Base-by-base conservation (phyloP, 1,140 invertebrate species). In the Cyclina sinensis region DNA sequence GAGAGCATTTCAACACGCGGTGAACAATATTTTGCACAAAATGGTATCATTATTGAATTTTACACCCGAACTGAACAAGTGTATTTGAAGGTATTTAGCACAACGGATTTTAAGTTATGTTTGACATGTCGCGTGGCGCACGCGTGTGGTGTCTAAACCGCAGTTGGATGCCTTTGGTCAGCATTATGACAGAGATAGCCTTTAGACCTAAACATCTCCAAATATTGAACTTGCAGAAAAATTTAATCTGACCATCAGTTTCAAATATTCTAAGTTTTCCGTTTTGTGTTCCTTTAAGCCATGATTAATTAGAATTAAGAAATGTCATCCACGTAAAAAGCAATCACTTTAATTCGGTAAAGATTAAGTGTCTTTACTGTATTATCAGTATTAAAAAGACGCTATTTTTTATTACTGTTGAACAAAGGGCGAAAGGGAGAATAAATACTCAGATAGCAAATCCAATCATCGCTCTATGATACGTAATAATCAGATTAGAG, bases 91-190 rank as follows among this genome's bases (percentile, higher is more conserved):
- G 70, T 76, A 54, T 79, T 76, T 86, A 62, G 73, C 51, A 37
- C 43, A 46, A 32, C 24, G 37, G 39, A 39, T 43, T 39, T 48
- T 0, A 1, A 51, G 59, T 21, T 21, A 51, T 24, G 57, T 65
- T 79, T 86, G 85, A 79, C 85, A 86, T 79, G 73, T 78, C 85
- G 85, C 85, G 85, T 86, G 85, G 73, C 85, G 73, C 27, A 48
- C 85, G 27, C 85, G 74, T 78, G 85, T 24, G 4, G 12, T 79
- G 27, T 84, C 65, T 21, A 51, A 51, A 46, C n/a, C 81, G 1
- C 81, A 16, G 81, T 48, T 73, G 65, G 81, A 84, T 48, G 32
- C 46, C 57, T 35, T 73, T 27, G 59, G 81, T 48, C 32, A 51
- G 37, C 37, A 73, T 65, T 30, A 65, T 84, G 57, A 73, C 21